A percentile compares a stretch with the other conserved stretches of the same genome.
phyloP scores from a whole-genome alignment of 2,888 invertebrate species.

The Lycia hirtaria region DNA sequence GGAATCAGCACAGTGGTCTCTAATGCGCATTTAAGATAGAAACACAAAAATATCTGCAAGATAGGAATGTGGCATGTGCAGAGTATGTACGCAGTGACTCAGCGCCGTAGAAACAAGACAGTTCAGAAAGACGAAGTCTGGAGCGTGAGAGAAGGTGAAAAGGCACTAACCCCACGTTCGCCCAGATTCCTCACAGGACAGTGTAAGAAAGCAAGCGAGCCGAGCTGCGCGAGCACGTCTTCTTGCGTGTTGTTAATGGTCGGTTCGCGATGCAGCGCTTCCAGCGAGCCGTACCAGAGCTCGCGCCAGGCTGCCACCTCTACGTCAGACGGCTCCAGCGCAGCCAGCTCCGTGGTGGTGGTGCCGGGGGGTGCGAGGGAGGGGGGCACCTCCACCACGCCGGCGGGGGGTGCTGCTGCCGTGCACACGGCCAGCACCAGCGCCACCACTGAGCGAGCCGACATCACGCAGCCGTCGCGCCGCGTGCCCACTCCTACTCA shows the following conservation, averaged over 20 bases:
- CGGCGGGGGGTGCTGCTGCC: constrained; percentile 16
- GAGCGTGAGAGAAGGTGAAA: neutral
- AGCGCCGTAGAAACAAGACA: too few species aligned
- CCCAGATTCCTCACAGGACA: constrained; percentile 91
- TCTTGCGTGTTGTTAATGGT: constrained; percentile 90
- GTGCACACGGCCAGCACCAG: constrained; percentile 29
- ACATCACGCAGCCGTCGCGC: neutral
- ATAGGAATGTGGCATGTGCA: too few species aligned
- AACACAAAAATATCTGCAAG: too few species aligned
- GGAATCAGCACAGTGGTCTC: too few species aligned
- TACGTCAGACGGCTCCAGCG: constrained; percentile 42
- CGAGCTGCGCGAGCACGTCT: constrained; percentile 91
- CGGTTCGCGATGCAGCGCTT: constrained; percentile 74
- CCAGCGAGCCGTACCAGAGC: constrained; percentile 85
- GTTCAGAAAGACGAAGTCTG: too few species aligned
- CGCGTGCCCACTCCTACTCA: neutral
- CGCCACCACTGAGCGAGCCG: constrained; percentile 32
- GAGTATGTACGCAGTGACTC: too few species aligned
- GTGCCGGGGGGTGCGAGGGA: constrained; percentile 24
- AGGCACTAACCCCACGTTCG: constrained; percentile 87
- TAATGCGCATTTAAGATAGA: too few species aligned
- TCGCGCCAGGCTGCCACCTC: constrained; percentile 86
- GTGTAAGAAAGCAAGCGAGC: constrained; percentile 91
- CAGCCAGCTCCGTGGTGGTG: constrained; percentile 49
- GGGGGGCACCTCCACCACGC: constrained; percentile 22